These are phyloP conservation scores for Piezodorus guildinii DNA, from an alignment of 1,140 invertebrate genomes.

Conservation along the genomic window DNA sequence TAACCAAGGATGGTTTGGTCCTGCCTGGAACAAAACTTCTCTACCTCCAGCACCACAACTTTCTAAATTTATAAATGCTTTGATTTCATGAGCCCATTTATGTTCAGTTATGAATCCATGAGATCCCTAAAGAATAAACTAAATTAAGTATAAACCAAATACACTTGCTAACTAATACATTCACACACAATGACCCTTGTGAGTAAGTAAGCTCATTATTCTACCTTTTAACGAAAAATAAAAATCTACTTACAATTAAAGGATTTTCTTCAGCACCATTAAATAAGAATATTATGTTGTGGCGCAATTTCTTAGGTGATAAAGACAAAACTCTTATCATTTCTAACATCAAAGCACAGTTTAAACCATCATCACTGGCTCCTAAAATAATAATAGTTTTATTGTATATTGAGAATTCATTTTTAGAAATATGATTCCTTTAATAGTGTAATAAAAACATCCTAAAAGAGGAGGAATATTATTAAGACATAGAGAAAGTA, in stretches of 20 bases:
- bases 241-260: conserved; percentile 21
- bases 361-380: conserved; percentile 83
- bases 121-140: conserved; percentile 48
- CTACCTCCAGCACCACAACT: conserved; percentile 85
- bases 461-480: too few relatives aligned
- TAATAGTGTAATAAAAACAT: too few relatives aligned
- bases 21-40: conserved; percentile 89
- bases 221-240: too few relatives aligned
- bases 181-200: too few relatives aligned
- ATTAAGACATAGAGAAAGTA: too few relatives aligned
- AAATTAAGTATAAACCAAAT: too few relatives aligned
- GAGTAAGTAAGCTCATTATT: too few relatives aligned
- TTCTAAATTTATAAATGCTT: conserved; percentile 87
- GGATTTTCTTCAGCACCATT: conserved; percentile 82
- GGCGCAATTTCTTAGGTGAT: conserved; percentile 36
- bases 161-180: too few relatives aligned
- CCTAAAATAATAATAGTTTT: conserved; percentile 40
- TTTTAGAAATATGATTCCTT: conserved; percentile 6
- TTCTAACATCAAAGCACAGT: conserved; percentile 87
- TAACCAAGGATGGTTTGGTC: conserved; percentile 83
- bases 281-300: conserved; percentile 74
- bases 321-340: conserved; percentile 62
- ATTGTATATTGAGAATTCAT: conserved; percentile 1
- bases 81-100: conserved; percentile 66
- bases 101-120: conserved; percentile 93